Evolutionary conservation across 2,888 invertebrate species (phyloP).

Genomic region (Acronicta alni): DNA sequence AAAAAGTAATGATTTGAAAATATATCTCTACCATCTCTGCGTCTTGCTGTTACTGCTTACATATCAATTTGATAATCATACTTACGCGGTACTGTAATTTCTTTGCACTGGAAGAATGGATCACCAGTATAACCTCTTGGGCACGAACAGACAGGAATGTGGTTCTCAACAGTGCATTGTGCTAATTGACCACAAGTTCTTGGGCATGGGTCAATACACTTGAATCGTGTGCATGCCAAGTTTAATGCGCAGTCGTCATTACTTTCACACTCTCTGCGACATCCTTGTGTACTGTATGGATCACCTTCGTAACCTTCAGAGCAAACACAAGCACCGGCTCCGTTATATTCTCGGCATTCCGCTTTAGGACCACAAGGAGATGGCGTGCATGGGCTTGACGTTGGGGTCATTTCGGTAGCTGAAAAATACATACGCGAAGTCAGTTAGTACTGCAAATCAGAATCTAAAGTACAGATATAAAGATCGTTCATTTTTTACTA

Average conservation of each 20-base stretch:
- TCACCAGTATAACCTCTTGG: constrained; percentile 94
- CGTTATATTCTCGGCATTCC: constrained; percentile 94
- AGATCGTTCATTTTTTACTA: no score
- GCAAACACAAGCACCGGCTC: constrained; percentile 96
- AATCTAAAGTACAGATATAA: background rate
- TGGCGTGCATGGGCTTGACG: constrained; percentile 93
- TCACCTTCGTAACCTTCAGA: constrained; percentile 94
- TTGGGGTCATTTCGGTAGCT: constrained; percentile 91
- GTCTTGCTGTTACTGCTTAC: background rate
- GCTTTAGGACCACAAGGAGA: constrained; percentile 96
- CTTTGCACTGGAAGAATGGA: constrained; percentile 94
- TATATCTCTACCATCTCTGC: background rate
- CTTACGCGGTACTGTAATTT: constrained; percentile 83
- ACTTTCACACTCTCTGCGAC: constrained; percentile 93
- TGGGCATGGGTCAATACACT: constrained; percentile 95
- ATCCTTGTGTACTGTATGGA: constrained; percentile 93
- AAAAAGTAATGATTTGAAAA: constrained; percentile 35
- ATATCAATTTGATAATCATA: constrained; percentile 5
- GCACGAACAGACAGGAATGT: constrained; percentile 94
- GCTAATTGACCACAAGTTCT: constrained; percentile 95
- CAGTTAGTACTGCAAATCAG: background rate
- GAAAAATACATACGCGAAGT: constrained; percentile 49
- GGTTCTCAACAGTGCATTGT: constrained; percentile 93
- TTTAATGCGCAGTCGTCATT: constrained; percentile 93
- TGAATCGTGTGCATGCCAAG: constrained; percentile 94